Percentiles rank a stretch among this genome's conserved stretches.
Evolutionary conservation across 1,140 invertebrate genomes (phyloP).

Genomic region (Aleiodes sp.): DNA sequence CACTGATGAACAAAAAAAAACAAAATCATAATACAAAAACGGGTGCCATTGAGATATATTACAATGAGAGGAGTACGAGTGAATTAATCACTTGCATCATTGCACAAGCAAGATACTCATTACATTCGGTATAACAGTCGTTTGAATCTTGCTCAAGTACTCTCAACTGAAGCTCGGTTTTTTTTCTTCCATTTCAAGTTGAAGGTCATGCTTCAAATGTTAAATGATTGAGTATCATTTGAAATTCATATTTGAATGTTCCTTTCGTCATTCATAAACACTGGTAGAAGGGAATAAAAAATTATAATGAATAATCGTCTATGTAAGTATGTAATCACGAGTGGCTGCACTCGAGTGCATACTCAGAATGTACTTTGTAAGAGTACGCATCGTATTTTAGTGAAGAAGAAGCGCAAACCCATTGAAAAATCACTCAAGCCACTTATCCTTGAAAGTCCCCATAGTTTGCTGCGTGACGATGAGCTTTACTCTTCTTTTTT

Average conservation of each 20-base stretch:
- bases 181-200: not conserved
- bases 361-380: not conserved
- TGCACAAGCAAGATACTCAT: not conserved
- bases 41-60: not conserved
- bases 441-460: conserved; percentile 11
- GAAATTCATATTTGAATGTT: not conserved
- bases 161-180: not conserved
- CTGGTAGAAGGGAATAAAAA: not conserved
- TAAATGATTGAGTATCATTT: not conserved
- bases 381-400: not conserved
- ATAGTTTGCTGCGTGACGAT: not conserved
- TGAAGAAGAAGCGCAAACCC: conserved; percentile 8
- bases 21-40: no score
- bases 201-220: not conserved
- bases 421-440: conserved; percentile 9
- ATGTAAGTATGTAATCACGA: conserved; percentile 9
- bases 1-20: no score
- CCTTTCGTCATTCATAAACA: conserved; percentile 8
- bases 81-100: conserved; percentile 7
- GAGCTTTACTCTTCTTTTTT: not conserved
- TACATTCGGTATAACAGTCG: not conserved
- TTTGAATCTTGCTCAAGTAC: not conserved
- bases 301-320: not conserved
- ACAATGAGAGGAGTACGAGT: not conserved
- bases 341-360: conserved; percentile 11